Evolutionary conservation across 1,140 invertebrate species (phyloP), one percentile per base, ranked within the genome.

Genomic region (Mycetomoellerius zeteki): DNA sequence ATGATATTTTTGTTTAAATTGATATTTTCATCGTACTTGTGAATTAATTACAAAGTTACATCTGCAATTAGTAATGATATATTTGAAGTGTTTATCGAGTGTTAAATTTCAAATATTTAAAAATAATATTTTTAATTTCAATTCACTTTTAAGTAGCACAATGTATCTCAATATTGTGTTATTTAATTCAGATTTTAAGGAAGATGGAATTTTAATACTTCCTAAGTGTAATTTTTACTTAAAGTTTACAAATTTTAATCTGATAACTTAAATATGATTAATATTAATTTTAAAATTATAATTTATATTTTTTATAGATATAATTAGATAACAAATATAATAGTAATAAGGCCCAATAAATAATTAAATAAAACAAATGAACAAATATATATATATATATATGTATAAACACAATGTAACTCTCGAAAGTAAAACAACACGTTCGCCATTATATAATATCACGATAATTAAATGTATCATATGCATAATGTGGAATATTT

Each of bases 391-490:
- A 64, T 14, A 30, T 12, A 64, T 7, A 19, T 6, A 65, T 12
- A 37, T 21, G 7, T 65, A 80, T 67, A 72, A 12, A 37, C 37
- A 27, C 0, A 71, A 69, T 33, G 6, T 47, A 65, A 27, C 14
- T 69, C 16, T 54, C 21, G 64, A 82, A 71, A 43, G n/a, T 14
- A 43, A 81, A 71, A 43, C 27, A 37, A 37, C n/a, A 43, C 12
- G n/a, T 47, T 30, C 16, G 14, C 37, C 24, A 30, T 43, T 78
- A 73, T 21, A 56, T 60, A 72, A 82, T 58, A 58, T 72, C 19
- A 27, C 14, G 52, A 62, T 73, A 84, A 73, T 84, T 84, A 84
- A 73, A 73, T 82, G 27, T 82, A 73, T 60, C 14, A n/a, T 16
- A 21, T 58, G 33, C 19, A 24, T 73, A 73, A 33, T 84, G 5